Base-by-base conservation (phyloP, 2,797 vertebrate species). In the Pteropus rufus region DNA sequence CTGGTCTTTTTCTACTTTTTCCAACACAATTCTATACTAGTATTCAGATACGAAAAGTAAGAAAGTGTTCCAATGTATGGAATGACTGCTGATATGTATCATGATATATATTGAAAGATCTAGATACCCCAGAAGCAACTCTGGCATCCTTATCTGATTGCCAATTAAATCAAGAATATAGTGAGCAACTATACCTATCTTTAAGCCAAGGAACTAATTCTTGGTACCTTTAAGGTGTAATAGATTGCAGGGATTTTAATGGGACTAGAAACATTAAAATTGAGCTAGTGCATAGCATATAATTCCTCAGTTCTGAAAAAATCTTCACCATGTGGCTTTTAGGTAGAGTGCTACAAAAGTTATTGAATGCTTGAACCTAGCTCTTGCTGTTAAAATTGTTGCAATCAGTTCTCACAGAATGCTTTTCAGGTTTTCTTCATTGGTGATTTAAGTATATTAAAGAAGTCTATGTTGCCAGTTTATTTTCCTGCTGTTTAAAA, bases 311-410 rank as follows among this genome's bases (percentile, higher is more conserved):
- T 49, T 16, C 49, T 49, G 49, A 49, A 92, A 88, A 85, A 89
- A 62, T 76, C 26, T 73, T 85, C 52, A 31, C 54, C 49, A 26
- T 49, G 49, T 85, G 62, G 5, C 75, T 95, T 94, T 96, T 90
- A 73, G 24, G 39, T 82, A 64, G 49, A 80, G 34, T 72, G 26
- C 10, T 56, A 4, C 12, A 58, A 19, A 80, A 21, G 76, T 75
- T 91, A 77, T 84, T 70, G 29, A 90, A 67, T 94, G 36, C 26
- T 54, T 60, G 24, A 86, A 75, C 44, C 9, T 10, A 95, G 72
- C 39, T 91, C 34, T 85, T 88, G n/a, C 29, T 81, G 15, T 89
- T 82, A 91, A 91, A 93, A 80, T 26, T n/a, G 39, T 96, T 94
- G 29, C 8, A 46, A 0, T 86, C 80, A 21, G 7, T 69, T 96